Evolutionary conservation across 2,888 invertebrate genomes (phyloP).

Genomic region (Abscondita cerata): DNA sequence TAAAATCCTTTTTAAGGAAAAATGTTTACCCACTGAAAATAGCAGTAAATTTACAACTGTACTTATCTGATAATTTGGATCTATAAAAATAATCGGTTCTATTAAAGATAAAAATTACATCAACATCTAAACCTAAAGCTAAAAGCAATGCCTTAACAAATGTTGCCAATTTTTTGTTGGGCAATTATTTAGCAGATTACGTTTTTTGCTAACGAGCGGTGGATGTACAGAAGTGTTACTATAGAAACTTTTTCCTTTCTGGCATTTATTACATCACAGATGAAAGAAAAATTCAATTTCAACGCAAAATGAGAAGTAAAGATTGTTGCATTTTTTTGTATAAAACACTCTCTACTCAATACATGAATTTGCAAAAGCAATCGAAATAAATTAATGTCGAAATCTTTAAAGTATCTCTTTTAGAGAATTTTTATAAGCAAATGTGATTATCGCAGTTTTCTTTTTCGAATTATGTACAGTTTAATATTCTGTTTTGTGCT

Average conservation of each 20-base stretch:
- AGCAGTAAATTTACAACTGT: background rate
- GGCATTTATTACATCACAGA: background rate
- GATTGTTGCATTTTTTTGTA: conserved; percentile 11
- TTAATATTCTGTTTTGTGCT: no score
- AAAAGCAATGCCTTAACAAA: conserved; percentile 19
- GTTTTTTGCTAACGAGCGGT: conserved; percentile 8
- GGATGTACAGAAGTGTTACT: conserved; percentile 17
- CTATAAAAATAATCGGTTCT: conserved; percentile 15
- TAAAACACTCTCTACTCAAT: no score
- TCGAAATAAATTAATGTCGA: no score
- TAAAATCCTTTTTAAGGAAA: background rate
- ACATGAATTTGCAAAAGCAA: no score
- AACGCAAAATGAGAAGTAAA: background rate
- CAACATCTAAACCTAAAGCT: conserved; percentile 8
- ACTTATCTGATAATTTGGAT: background rate
- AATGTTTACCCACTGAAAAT: background rate
- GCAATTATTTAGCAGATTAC: conserved; percentile 18
- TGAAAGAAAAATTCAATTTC: conserved; percentile 17
- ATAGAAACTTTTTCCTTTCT: background rate
- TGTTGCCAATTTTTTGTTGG: conserved; percentile 18
- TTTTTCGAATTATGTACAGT: no score
- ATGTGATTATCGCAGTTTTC: no score
- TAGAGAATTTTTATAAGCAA: no score
- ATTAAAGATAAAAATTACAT: conserved; percentile 19
- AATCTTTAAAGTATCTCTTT: no score